Percentiles rank a stretch among this genome's conserved stretches.
phyloP scores from a whole-genome alignment of 2,113 vertebrate species.

The Recurvirostra avosetta region DNA sequence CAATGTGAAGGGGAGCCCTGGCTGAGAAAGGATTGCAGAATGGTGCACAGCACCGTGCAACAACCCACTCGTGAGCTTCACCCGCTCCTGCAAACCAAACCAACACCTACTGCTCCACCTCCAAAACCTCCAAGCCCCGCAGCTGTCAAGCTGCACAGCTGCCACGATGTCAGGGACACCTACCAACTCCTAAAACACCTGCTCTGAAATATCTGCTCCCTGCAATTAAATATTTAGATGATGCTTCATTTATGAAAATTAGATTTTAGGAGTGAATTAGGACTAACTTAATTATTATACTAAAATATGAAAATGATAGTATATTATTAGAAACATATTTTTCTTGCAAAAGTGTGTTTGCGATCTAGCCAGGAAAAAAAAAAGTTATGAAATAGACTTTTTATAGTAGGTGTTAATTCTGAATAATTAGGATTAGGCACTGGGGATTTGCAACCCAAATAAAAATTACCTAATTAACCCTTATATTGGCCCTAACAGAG shows the following conservation, averaged over 20 bases:
- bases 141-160: background rate
- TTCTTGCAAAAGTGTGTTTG: slow-evolving; percentile 53
- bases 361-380: background rate
- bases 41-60: rapidly evolving
- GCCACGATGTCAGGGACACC: background rate
- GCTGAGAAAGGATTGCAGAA: background rate
- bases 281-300: slow-evolving; percentile 53
- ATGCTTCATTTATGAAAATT: slow-evolving; percentile 54
- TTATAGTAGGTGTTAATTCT: slow-evolving; percentile 68
- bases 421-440: slow-evolving; percentile 67
- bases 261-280: slow-evolving; percentile 52
- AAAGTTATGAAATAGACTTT: slow-evolving; percentile 49
- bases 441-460: slow-evolving; percentile 70
- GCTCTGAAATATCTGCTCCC: background rate
- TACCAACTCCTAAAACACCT: slow-evolving; percentile 30
- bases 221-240: slow-evolving; percentile 62
- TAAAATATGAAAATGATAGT: slow-evolving; percentile 45
- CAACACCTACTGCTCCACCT: background rate
- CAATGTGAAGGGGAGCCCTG: background rate
- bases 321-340: slow-evolving; percentile 67
- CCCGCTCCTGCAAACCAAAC: background rate
- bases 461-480: slow-evolving; percentile 72
- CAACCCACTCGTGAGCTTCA: background rate
- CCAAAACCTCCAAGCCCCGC: background rate
- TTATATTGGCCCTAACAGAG: slow-evolving; percentile 57